Evolutionary conservation across 2,797 vertebrate genomes (phyloP).

Genomic region (Malacoraja senta): DNA sequence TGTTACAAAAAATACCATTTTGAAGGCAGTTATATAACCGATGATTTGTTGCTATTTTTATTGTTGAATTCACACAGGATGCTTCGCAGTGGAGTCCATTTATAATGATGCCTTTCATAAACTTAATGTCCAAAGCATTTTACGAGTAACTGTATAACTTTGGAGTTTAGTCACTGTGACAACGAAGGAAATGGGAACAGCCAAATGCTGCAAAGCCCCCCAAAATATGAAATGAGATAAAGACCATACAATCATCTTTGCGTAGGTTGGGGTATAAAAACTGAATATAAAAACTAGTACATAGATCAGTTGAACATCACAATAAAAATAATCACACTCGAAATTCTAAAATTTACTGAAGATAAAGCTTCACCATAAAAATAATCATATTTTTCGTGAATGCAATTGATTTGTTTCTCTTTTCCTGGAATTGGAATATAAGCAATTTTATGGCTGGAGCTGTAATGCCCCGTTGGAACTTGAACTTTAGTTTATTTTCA

Average conservation of each 20-base stretch:
- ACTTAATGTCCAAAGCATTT: no score
- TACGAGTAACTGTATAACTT: no score
- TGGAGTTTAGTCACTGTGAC: no score
- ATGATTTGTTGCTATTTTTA: neutral
- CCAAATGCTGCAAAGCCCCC: neutral
- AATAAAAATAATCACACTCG: neutral
- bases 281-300: no score
- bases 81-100: neutral
- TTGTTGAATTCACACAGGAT: neutral
- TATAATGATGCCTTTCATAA: no score
- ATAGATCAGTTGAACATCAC: neutral
- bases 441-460: neutral
- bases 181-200: neutral
- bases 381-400: conserved; percentile 9
- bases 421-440: neutral
- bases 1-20: neutral
- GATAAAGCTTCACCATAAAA: neutral
- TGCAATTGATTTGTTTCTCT: conserved; percentile 1
- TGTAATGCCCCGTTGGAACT: neutral
- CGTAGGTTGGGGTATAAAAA: no score
- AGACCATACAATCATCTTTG: no score
- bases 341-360: neutral
- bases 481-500: neutral
- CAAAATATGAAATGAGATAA: no score
- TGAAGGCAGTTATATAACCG: neutral